Evolutionary conservation across 1,140 invertebrate genomes (phyloP).

Genomic region (Panagrolaimus sp.): DNA sequence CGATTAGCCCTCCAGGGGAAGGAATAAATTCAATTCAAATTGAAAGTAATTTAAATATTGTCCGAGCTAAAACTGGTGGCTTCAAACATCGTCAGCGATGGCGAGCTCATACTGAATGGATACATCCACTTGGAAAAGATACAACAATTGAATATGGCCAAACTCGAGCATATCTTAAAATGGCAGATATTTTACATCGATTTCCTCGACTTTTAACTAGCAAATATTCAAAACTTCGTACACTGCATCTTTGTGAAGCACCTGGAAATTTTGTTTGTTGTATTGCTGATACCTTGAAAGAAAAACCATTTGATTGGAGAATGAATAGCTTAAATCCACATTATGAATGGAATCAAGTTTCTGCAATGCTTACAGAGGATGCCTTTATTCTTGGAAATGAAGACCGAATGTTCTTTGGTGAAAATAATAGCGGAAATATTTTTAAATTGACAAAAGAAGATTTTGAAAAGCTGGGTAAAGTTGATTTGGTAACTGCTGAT

Average conservation of each 20-base stretch:
- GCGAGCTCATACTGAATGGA: conserved; percentile 2
- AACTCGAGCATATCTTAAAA: neutral
- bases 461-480: conserved; percentile 21
- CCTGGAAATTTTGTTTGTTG: conserved; percentile 48
- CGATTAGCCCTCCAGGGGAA: too few species aligned
- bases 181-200: too few species aligned
- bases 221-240: neutral
- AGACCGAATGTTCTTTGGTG: conserved; percentile 32
- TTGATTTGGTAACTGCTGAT: conserved; percentile 49
- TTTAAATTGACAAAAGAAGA: conserved; percentile 6
- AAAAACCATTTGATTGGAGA: conserved; percentile 24
- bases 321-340: conserved; percentile 41
- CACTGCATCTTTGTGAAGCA: conserved; percentile 49
- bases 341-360: conserved; percentile 25
- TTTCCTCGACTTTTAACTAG: too few species aligned
- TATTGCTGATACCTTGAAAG: conserved; percentile 22
- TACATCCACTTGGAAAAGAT: neutral
- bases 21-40: neutral
- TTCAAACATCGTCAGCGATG: neutral
- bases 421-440: conserved; percentile 30
- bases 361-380: conserved; percentile 35
- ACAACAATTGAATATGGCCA: too few species aligned
- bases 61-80: neutral
- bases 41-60: neutral
- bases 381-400: conserved; percentile 11